phyloP scores from a whole-genome alignment of 2,797 vertebrate species.

The Manis pentadactyla region DNA sequence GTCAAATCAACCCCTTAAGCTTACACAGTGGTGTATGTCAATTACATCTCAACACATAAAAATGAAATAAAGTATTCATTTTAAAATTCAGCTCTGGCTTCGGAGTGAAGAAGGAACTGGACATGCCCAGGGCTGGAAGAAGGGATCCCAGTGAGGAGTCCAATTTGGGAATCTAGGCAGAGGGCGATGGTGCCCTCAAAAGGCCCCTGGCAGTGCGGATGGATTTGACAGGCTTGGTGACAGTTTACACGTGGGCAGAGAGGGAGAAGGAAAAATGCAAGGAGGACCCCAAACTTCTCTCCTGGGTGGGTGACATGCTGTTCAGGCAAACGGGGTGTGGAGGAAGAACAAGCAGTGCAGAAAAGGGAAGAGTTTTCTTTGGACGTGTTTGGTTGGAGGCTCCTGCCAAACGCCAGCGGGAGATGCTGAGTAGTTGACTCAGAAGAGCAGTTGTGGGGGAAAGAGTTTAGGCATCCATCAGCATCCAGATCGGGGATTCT shows the following conservation, averaged over 20 bases:
- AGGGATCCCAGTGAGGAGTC: background rate
- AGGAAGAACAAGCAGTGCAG: background rate
- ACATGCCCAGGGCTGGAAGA: background rate
- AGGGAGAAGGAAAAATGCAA: background rate
- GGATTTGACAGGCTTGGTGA: background rate
- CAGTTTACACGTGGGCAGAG: no score
- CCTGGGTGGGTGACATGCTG: background rate
- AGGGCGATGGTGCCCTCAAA: background rate
- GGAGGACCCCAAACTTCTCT: background rate
- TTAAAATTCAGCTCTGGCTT: background rate
- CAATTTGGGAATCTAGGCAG: rapidly evolving
- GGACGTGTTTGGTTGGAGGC: background rate
- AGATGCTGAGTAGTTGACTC: background rate
- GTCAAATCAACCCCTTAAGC: background rate
- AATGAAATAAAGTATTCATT: background rate
- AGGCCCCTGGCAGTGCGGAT: background rate
- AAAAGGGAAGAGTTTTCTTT: background rate
- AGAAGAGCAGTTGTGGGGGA: rapidly evolving
- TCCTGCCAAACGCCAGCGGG: background rate
- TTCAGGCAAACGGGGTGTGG: background rate
- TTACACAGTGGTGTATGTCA: background rate
- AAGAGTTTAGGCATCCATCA: background rate
- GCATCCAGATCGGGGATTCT: background rate
- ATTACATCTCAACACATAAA: background rate
- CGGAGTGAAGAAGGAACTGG: background rate